Percentiles rank a stretch among this genome's conserved stretches.
These are phyloP conservation scores for Ganaspis brasiliensis DNA, from an alignment of 2,888 invertebrate species.

Conservation along the genomic window DNA sequence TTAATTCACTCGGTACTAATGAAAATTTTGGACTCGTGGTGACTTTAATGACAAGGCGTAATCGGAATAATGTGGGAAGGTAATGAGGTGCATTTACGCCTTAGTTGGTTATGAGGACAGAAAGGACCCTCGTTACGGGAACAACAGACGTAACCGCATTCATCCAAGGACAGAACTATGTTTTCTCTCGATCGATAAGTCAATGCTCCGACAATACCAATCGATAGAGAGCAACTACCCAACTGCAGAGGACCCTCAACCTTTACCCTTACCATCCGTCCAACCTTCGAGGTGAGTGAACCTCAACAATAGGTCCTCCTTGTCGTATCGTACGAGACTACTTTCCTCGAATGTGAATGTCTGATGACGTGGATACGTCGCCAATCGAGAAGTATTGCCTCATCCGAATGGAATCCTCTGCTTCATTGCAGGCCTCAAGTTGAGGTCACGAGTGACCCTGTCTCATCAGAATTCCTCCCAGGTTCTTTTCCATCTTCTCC, in stretches of 20 bases:
- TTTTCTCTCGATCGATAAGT: constrained; percentile 67
- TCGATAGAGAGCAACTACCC: constrained; percentile 57
- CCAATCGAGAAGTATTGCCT: constrained; percentile 54
- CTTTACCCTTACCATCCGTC: constrained; percentile 48
- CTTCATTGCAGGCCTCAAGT: neutral
- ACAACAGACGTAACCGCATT: constrained; percentile 67
- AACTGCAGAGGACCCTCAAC: constrained; percentile 47
- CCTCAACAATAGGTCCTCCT: constrained; percentile 60
- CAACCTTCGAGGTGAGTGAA: constrained; percentile 60
- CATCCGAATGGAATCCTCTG: constrained; percentile 14
- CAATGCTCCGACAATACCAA: constrained; percentile 67
- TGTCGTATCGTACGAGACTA: constrained; percentile 11
- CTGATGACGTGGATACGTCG: constrained; percentile 41
- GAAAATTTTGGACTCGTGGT: neutral
- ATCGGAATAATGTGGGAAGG: neutral
- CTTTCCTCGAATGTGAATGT: constrained; percentile 17
- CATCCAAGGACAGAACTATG: constrained; percentile 65
- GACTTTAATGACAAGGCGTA: neutral
- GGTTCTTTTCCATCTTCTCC: neutral
- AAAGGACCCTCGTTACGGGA: constrained; percentile 64
- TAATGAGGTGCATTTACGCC: constrained; percentile 24
- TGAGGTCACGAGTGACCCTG: constrained; percentile 6
- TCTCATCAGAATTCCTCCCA: neutral
- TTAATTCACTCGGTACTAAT: too few species aligned
- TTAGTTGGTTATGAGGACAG: constrained; percentile 42